Evolutionary conservation across 2,113 vertebrate genomes (phyloP).

Genomic region (Serinus canaria): DNA sequence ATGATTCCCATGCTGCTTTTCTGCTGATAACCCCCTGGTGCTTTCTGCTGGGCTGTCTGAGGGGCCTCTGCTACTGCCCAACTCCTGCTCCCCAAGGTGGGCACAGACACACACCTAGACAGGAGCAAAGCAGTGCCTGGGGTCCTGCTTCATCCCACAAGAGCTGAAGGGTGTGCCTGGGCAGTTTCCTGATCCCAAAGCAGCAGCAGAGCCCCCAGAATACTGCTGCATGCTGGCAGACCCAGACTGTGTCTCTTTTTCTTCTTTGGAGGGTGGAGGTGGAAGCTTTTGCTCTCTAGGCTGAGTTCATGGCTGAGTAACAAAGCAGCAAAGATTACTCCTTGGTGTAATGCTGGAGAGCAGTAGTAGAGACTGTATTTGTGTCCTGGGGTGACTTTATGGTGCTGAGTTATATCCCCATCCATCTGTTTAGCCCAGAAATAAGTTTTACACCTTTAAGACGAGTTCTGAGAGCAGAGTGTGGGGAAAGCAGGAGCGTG

Average conservation of each 20-base stretch:
- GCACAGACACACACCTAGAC: background rate
- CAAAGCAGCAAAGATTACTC: background rate
- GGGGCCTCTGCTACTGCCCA: background rate
- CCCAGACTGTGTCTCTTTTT: background rate
- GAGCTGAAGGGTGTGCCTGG: background rate
- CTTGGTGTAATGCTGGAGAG: background rate
- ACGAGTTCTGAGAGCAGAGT: background rate
- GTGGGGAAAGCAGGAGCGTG: background rate
- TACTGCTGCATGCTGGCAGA: rapidly evolving
- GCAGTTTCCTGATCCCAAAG: background rate
- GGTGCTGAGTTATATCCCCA: background rate
- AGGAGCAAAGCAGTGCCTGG: background rate
- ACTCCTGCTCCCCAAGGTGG: background rate
- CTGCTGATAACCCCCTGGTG: background rate
- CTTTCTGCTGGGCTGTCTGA: background rate
- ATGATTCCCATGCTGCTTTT: background rate
- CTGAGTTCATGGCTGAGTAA: background rate
- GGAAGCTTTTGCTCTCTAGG: background rate
- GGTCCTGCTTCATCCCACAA: background rate
- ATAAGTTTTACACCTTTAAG: background rate
- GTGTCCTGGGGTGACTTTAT: background rate
- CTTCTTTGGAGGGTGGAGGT: background rate
- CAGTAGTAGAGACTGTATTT: background rate
- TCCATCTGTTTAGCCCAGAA: background rate
- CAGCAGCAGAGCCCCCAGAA: background rate